phyloP scores from a whole-genome alignment of 2,113 vertebrate genomes.

The Rhea americana region DNA sequence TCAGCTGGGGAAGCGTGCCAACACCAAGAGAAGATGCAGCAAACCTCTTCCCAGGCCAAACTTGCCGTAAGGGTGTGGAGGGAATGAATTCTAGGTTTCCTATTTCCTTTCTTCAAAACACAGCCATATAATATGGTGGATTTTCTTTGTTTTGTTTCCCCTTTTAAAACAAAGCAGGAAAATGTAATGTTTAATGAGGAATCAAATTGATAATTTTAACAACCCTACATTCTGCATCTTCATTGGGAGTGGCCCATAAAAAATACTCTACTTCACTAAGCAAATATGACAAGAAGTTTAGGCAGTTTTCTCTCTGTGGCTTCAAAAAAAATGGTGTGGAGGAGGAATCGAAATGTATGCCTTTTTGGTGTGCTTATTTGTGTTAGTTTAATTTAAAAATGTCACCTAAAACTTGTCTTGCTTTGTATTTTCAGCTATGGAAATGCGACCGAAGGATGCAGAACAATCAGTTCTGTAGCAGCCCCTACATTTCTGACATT shows the following conservation, averaged over 20 bases:
- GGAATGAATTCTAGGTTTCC: background rate
- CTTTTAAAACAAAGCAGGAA: background rate
- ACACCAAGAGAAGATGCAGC: background rate
- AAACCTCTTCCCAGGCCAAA: fast-evolving
- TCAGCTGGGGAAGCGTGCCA: background rate
- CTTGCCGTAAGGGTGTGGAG: background rate
- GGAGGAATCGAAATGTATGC: background rate
- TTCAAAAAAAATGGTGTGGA: background rate
- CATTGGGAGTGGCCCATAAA: background rate
- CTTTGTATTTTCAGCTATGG: background rate
- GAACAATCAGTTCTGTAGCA: background rate
- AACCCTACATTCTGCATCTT: background rate
- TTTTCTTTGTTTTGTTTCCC: background rate
- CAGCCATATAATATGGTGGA: background rate
- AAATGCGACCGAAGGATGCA: background rate
- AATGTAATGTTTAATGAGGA: background rate
- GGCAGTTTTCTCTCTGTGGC: background rate
- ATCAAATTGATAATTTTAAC: background rate
- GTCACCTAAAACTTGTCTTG: background rate
- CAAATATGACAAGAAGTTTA: background rate
- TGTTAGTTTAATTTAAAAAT: background rate
- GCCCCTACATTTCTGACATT: background rate
- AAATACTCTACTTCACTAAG: background rate
- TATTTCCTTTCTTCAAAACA: background rate
- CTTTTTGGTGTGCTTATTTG: background rate